A percentile compares a stretch with the other conserved stretches of the same genome.
Evolutionary conservation across 2,113 vertebrate genomes (phyloP).

Genomic region (Callorhinus ursinus): DNA sequence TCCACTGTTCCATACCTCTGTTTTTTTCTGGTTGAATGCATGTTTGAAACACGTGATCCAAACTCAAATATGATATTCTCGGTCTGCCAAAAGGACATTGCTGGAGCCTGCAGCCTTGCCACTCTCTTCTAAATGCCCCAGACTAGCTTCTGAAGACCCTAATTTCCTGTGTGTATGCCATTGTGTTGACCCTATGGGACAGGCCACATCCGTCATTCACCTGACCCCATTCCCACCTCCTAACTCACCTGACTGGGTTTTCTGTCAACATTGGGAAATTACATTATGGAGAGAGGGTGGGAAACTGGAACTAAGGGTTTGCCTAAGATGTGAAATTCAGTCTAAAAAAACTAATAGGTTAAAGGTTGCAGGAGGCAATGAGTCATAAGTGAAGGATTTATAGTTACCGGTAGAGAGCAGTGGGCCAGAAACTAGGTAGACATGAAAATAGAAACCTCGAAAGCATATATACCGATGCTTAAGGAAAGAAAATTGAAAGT

Average conservation of each 20-base stretch:
- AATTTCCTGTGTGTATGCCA: not conserved
- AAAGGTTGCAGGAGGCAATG: not conserved
- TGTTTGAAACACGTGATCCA: conserved; percentile 25
- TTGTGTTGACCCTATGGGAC: not conserved
- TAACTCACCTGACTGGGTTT: not conserved
- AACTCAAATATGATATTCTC: conserved; percentile 41
- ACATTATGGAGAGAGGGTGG: not conserved
- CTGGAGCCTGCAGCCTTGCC: not conserved
- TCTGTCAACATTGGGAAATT: not conserved
- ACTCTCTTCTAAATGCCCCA: not conserved
- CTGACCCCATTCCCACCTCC: not conserved
- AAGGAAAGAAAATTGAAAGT: not conserved
- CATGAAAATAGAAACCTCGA: not conserved
- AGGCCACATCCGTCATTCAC: not conserved
- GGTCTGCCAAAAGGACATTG: not conserved
- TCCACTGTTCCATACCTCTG: not conserved
- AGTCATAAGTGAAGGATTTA: not conserved
- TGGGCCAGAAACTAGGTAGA: conserved; percentile 1
- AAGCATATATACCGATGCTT: not conserved
- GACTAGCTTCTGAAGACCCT: not conserved
- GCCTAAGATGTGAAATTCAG: conserved; percentile 8
- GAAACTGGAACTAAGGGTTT: not conserved
- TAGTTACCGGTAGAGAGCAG: not conserved
- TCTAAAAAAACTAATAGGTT: not conserved
- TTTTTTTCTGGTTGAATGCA: not conserved